Evolutionary conservation across 2,113 vertebrate genomes (phyloP).

Genomic region (Trichomycterus rosablanca): DNA sequence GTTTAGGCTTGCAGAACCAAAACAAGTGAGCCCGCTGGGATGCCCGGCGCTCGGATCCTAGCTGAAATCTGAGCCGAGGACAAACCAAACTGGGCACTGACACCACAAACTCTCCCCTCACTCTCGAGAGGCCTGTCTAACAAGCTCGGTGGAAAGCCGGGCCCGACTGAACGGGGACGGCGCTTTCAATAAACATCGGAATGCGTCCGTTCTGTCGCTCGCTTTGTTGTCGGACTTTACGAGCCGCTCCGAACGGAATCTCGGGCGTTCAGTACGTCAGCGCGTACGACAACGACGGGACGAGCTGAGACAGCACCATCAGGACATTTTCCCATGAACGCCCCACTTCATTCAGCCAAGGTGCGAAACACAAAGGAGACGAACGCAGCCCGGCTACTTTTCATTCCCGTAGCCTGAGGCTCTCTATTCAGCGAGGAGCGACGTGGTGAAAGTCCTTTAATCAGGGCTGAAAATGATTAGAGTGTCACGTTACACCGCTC

Average conservation of each 20-base stretch:
- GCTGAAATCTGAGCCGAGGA: constrained; percentile 37
- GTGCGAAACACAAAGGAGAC: constrained; percentile 28
- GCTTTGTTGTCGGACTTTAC: constrained; percentile 1
- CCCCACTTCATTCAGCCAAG: background rate
- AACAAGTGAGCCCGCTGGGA: constrained; percentile 37
- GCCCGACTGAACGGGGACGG: constrained; percentile 32
- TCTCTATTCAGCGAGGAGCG: constrained; percentile 28
- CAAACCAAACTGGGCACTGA: constrained; percentile 28
- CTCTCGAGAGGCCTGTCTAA: constrained; percentile 32
- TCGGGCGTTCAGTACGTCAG: background rate
- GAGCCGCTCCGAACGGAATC: background rate
- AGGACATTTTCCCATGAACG: constrained; percentile 32
- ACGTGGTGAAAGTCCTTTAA: constrained; percentile 41
- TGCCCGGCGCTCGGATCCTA: constrained; percentile 26
- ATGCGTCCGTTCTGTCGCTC: constrained; percentile 7
- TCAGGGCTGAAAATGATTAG: constrained; percentile 45
- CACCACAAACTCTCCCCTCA: constrained; percentile 28
- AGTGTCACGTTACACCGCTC: constrained; percentile 39
- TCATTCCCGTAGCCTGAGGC: constrained; percentile 35
- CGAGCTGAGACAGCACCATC: constrained; percentile 11
- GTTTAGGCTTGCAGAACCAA: constrained; percentile 35
- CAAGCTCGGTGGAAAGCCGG: constrained; percentile 29
- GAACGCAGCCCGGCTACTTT: constrained; percentile 21
- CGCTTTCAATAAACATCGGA: constrained; percentile 40
- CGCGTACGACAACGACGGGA: background rate